These are phyloP conservation scores for Drymodes brunneopygia DNA, from an alignment of 2,113 vertebrate species.

Conservation along the genomic window DNA sequence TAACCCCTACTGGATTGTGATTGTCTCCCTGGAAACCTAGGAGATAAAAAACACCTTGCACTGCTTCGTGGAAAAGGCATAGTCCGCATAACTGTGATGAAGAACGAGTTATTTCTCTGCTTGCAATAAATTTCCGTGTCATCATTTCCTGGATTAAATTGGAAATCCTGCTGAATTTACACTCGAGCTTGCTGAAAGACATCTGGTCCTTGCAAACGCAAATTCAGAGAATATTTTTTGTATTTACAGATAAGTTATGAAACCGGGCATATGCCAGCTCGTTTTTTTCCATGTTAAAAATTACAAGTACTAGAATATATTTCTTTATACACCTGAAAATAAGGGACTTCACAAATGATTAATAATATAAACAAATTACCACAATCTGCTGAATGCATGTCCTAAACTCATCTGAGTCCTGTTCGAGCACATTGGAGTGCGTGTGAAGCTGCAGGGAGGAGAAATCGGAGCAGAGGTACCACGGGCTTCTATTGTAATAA, in stretches of 20 bases:
- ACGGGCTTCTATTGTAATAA: background rate
- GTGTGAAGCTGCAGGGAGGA: background rate
- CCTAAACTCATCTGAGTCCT: background rate
- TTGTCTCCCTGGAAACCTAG: conserved; percentile 80
- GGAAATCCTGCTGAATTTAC: conserved; percentile 38
- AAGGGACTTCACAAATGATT: background rate
- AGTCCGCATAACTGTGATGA: background rate
- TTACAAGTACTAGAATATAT: background rate
- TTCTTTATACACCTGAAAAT: background rate
- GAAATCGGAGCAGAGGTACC: background rate
- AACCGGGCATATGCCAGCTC: background rate
- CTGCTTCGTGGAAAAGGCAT: background rate
- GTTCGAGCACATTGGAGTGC: background rate
- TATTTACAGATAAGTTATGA: conserved; percentile 37
- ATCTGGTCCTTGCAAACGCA: conserved; percentile 34
- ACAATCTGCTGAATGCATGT: background rate
- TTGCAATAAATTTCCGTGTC: conserved; percentile 23
- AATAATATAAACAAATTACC: background rate
- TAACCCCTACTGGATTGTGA: conserved; percentile 67
- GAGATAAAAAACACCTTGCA: conserved; percentile 65
- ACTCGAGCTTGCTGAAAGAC: background rate
- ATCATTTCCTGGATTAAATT: conserved; percentile 44
- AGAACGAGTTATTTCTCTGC: background rate
- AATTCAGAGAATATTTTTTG: conserved; percentile 13
- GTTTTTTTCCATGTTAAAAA: background rate